Base-by-base conservation (phyloP, 2,797 vertebrate genomes). In the Luscinia luscinia region DNA sequence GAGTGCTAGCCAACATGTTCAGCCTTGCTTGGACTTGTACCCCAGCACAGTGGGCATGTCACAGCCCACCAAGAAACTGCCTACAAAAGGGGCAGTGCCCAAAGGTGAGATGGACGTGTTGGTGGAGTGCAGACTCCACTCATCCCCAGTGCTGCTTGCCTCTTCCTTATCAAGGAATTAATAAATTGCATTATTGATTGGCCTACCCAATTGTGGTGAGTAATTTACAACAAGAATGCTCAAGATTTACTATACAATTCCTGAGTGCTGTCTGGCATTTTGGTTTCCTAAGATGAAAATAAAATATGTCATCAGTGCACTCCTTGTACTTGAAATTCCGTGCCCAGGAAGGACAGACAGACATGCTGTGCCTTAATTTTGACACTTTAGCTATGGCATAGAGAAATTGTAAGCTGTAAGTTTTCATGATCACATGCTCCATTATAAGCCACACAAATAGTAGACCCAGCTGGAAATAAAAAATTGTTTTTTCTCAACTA, bases 401-500 rank as follows among this genome's bases (percentile, higher is more conserved):
- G 34, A 75, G 19, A 77, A 66, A 72, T 77, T 46, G 45, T 19
- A 61, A 62, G 19, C 58, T 86, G 81, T 81, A 64, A 51, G 66
- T 73, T 78, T 86, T 52, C 54, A 72, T 80, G 75, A 28, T 77
- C 64, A 72, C 54, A 57, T 55, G 51, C 74, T 77, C 46, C 55
- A 48, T 95, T 95, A 89, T 93, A 94, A 94, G 20, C 81, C 73
- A 82, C 63, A 69, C 9, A 45, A 59, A 93, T 28, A 82, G 57
- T 11, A 52, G 70, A 66, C 72, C 54, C 87, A 91, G 83, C 58
- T 77, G 4, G 1, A 95, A 95, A 95, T 79, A 45, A 90, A 79
- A 96, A 94, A 48, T 34, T 41, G 32, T 89, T 97, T 96, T 61
- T 96, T 96, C 45, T 54, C 73, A 94, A 57, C 48, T 2, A 7